Evolutionary conservation across 2,888 invertebrate species (phyloP), one percentile per base, ranked within the genome.

Genomic region (Pheosia tremula): DNA sequence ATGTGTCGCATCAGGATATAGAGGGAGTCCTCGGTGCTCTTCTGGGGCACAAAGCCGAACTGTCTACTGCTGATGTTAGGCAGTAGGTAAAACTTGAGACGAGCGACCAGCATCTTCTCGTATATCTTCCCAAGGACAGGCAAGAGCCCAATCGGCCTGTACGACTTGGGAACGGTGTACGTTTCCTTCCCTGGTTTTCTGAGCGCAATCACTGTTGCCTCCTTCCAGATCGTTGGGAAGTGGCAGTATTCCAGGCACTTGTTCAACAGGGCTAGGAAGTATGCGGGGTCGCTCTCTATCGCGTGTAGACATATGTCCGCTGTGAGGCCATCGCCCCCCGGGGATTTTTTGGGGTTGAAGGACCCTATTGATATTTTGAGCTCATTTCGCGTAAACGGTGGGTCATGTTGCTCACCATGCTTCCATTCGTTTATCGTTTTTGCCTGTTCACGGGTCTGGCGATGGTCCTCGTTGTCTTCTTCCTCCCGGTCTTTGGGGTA

Each of bases 281-380:
- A 3, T 0, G 64, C 63, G 4, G 11, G 61, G 7, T 64, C 56
- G 5, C 45, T 38, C 3, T 54, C 8, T 0, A 71, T 67, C 6
- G 68, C 68, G 4, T 38, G 50, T 1, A 4, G 9, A 57, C 75
- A 74, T n/a, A 78, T 77, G 56, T 77, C 76, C 0, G 74, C 62
- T 0, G 76, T 78, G 3, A 75, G 49, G 0, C 72, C 70, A 37
- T 76, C 78, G 1, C 56, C 49, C 0, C 71, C 75, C 1, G 76
- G 74, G 8, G 75, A 73, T 52, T 69, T 74, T 47, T 69, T 73
- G 4, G 68, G 67, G 43, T 67, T 69, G 10, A 70, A 70, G 6
- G 54, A 55, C 0, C 24, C n/a, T 38, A 59, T 37, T 5, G 63
- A 60, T 8, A 11, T 6, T 13, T 8, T 56, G 0, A 69, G 60